Evolutionary conservation across 2,797 vertebrate genomes (phyloP), one percentile per base, ranked within the genome.

Genomic region (Menidia menidia): DNA sequence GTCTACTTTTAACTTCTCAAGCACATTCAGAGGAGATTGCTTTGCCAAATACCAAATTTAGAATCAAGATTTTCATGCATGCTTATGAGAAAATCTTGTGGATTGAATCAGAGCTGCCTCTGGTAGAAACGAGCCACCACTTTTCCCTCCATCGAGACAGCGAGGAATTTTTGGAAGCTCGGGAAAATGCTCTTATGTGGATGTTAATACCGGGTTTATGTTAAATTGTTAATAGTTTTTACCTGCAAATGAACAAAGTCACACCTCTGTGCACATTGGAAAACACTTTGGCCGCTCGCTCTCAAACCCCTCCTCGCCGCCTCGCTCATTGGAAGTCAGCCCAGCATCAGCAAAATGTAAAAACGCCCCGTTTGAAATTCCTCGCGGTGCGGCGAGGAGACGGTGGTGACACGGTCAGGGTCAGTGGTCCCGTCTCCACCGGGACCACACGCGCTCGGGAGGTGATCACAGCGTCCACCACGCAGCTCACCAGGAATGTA

Each of bases 271-370:
- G 30, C 42, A n/a, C 41, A 15, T 62, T 64, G 33, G 14, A 35
- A 33, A 52, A 53, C 25, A 25, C 25, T 25, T 25, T 33, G 14
- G 8, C 35, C 32, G 16, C 0, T 51, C n/a, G 51, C 3, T 9
- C 39, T 75, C 55, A 11, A 6, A 68, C 59, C 63, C 18, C 16
- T 19, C 32, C 50, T 82, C 73, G 81, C 61, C 70, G 62, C 54
- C 68, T 71, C 60, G 30, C 62, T 75, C 70, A 42, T 42, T 68
- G 70, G 11, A 63, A 75, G 61, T 82, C 85, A 11, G 39, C 47
- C 42, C 8, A 4, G 54, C 62, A 13, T 67, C 68, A 50, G 84
- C 77, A 67, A 83, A 87, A 86, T 83, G 83, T 79, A 83, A 88
- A 88, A 73, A 45, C 0, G 0, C 0, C 50, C 74, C 60, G 19